Base-by-base conservation (phyloP, 2,113 vertebrate species). In the Callocephalon fimbriatum region DNA sequence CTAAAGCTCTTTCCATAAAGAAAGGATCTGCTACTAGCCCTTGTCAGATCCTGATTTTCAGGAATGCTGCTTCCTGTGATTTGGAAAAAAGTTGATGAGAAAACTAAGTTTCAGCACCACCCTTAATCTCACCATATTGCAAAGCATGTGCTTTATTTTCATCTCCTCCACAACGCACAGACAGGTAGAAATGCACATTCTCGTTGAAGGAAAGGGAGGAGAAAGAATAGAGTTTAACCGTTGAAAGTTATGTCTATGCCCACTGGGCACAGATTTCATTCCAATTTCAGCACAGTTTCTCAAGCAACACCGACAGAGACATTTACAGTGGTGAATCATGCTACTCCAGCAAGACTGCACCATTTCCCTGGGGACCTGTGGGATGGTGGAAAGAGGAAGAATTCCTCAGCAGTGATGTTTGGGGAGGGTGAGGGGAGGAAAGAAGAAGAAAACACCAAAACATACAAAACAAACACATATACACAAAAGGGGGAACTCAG, bases 401-500 rank as follows among this genome's bases (percentile, higher is more conserved):
- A 93, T 61, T 85, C 40, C 71, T 44, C 44, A 86, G 47, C 48
- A 61, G 31, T 7, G 9, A 76, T 67, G 11, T 25, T 8, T 16
- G 26, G 48, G 1, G 0, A 1, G 5, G 9, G 22, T 40, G 48
- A 50, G 21, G 13, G 32, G 56, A 35, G 32, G 32, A 58, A 23
- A 58, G 56, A 58, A 32, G 31, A 12, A 19, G 26, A 61, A 26
- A 19, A 7, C 1, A 16, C n/a, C 31, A 29, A 77, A 20, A 27
- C 35, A 61, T 44, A 10, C 15, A 67, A 32, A 25, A 1, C 7
- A 31, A 45, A 37, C 3, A 38, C 42, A 29, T 12, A 8, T 14
- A 8, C 9, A 15, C 21, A 3, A 29, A 50, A 21, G 31, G 6
- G 2, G 5, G 4, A 15, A 40, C 31, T 9, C 14, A 2, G n/a